Conservation (phyloP, 2,113 vertebrate genomes). For the Heterocephalus glaber region DNA sequence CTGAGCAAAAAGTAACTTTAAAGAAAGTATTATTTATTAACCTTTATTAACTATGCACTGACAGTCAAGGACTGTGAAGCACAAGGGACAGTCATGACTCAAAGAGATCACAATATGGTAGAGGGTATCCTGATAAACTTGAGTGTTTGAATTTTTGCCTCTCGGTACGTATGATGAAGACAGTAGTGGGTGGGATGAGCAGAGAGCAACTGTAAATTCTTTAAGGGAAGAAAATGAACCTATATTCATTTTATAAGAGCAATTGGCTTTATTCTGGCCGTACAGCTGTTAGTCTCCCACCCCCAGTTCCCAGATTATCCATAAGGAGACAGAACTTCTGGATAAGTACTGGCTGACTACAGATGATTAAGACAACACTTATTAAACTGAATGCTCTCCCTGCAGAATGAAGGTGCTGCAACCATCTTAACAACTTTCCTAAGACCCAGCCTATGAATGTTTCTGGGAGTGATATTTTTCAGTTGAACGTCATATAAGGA, state of each 20-base stretch:
- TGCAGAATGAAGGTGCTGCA: background rate
- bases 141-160: background rate
- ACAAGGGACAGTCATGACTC: background rate
- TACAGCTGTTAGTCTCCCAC: background rate
- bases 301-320: background rate
- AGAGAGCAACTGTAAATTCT: background rate
- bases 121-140: background rate
- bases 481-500: background rate
- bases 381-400: background rate
- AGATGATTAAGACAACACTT: background rate
- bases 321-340: background rate
- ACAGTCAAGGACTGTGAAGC: background rate
- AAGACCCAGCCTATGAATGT: background rate
- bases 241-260: background rate
- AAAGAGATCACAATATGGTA: background rate
- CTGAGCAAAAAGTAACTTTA: background rate
- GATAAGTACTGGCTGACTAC: background rate
- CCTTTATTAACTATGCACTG: background rate
- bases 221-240: background rate
- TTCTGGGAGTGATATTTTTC: background rate
- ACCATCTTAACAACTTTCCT: background rate
- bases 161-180: background rate
- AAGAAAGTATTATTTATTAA: conserved; percentile 28
- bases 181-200: background rate
- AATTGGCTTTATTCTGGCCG: background rate